phyloP scores from a whole-genome alignment of 2,888 invertebrate genomes.

The Perdita meconis region DNA sequence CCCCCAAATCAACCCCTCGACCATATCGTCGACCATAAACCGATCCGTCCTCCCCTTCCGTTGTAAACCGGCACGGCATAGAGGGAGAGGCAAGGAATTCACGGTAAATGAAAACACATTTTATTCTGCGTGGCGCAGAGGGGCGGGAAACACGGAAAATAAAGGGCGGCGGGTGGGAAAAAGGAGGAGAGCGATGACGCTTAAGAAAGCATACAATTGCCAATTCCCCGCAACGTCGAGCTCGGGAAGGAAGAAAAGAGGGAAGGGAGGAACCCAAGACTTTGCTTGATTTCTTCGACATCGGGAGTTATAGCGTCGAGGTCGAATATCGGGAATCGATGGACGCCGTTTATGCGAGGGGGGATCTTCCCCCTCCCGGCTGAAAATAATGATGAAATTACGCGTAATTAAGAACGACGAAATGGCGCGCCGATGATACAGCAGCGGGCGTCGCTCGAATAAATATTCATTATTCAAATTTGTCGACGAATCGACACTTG shows the following conservation, averaged over 20 bases:
- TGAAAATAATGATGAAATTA: slow-evolving; percentile 17
- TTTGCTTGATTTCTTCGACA: slow-evolving; percentile 52
- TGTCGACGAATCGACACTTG: slow-evolving; percentile 11
- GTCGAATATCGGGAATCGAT: slow-evolving; percentile 14
- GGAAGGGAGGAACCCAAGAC: neutral
- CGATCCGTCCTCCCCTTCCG: slow-evolving; percentile 3
- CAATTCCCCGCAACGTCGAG: slow-evolving; percentile 66
- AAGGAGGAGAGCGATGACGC: slow-evolving; percentile 45
- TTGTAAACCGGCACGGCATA: neutral
- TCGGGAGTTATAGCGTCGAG: neutral
- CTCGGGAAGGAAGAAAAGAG: neutral
- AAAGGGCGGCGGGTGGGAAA: slow-evolving; percentile 35
- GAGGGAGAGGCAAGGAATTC: slow-evolving; percentile 15
- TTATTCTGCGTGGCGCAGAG: slow-evolving; percentile 1
- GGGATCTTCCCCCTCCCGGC: neutral
- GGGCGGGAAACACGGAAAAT: slow-evolving; percentile 29
- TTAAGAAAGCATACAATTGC: slow-evolving; percentile 73
- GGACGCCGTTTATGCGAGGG: neutral
- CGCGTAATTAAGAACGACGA: slow-evolving; percentile 16
- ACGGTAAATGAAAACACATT: slow-evolving; percentile 43
- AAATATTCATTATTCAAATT: slow-evolving; percentile 41
- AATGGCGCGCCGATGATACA: neutral
- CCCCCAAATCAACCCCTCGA: too few relatives aligned
- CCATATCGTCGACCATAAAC: slow-evolving; percentile 11
- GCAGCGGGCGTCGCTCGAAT: neutral